Conservation (phyloP, 2,113 vertebrate genomes). For the Cathartes aura region DNA sequence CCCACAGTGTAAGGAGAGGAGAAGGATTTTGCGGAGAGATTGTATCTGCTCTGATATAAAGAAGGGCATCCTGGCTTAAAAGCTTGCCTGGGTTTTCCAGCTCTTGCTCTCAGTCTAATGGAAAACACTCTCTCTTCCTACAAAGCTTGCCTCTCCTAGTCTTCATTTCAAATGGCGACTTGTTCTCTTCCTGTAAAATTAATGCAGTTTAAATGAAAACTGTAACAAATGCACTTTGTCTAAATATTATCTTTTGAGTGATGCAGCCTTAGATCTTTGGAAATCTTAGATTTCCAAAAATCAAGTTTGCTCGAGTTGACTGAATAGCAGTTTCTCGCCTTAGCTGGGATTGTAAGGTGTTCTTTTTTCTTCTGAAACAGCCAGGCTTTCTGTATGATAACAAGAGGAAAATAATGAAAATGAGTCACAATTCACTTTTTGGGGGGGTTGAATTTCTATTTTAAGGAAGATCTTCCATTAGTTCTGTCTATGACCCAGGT, state of each 20-base stretch:
- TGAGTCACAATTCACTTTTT: not conserved
- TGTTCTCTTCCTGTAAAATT: not conserved
- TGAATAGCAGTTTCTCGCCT: not conserved
- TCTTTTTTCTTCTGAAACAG: not conserved
- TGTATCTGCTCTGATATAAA: not conserved
- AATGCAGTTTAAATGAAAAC: not conserved
- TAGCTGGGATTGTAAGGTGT: not conserved
- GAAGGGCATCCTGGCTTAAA: not conserved
- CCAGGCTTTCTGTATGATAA: not conserved
- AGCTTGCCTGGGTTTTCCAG: not conserved
- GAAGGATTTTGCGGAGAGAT: not conserved
- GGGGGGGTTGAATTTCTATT: not conserved
- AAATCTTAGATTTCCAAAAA: not conserved
- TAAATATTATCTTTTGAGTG: not conserved
- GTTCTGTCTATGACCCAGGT: not conserved
- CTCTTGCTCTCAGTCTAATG: not conserved
- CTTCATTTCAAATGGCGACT: not conserved
- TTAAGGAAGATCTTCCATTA: not conserved
- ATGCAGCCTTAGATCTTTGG: not conserved
- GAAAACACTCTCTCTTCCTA: not conserved
- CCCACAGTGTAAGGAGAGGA: not conserved
- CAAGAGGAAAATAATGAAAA: not conserved
- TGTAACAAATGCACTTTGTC: not conserved
- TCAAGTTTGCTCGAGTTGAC: not conserved
- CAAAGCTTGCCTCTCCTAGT: not conserved